These are phyloP conservation scores for Drosophila nigromelanica DNA, from an alignment of 1,140 invertebrate species.

Conservation along the genomic window DNA sequence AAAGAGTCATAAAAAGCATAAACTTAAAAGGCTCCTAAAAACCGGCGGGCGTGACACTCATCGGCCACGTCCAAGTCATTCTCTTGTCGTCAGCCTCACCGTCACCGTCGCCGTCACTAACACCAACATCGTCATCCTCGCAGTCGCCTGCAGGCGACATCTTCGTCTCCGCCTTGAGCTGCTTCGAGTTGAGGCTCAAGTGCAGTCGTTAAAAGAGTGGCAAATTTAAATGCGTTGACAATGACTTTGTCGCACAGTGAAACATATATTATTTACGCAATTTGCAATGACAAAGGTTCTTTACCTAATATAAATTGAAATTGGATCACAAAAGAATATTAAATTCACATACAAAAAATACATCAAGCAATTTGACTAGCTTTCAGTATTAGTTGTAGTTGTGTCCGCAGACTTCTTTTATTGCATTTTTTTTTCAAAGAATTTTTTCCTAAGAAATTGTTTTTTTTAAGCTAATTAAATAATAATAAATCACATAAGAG, in stretches of 20 bases:
- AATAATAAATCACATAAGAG: too few species aligned
- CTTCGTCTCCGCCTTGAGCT: constrained; percentile 30
- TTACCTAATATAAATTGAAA: neutral
- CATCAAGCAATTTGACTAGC: too few species aligned
- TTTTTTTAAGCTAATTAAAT: too few species aligned
- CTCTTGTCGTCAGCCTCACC: constrained; percentile 10
- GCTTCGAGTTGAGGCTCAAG: constrained; percentile 45
- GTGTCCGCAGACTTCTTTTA: too few species aligned
- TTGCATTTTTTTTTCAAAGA: too few species aligned
- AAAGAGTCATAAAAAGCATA: constrained; percentile 57
- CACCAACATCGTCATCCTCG: neutral
- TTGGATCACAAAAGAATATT: too few species aligned
- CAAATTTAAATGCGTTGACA: constrained; percentile 78
- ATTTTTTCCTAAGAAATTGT: too few species aligned
- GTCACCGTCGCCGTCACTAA: neutral
- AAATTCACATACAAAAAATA: too few species aligned
- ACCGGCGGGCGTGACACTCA: constrained; percentile 47
- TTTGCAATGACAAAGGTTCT: neutral
- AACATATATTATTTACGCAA: neutral
- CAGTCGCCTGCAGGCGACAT: constrained; percentile 40
- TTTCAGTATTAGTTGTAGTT: too few species aligned
- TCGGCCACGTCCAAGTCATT: constrained; percentile 29
- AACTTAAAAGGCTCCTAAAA: constrained; percentile 56
- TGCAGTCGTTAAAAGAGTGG: constrained; percentile 76
- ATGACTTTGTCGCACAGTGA: constrained; percentile 37